These are phyloP conservation scores for Mystacornis crossleyi DNA, from an alignment of 2,113 vertebrate species.

Conservation along the genomic window DNA sequence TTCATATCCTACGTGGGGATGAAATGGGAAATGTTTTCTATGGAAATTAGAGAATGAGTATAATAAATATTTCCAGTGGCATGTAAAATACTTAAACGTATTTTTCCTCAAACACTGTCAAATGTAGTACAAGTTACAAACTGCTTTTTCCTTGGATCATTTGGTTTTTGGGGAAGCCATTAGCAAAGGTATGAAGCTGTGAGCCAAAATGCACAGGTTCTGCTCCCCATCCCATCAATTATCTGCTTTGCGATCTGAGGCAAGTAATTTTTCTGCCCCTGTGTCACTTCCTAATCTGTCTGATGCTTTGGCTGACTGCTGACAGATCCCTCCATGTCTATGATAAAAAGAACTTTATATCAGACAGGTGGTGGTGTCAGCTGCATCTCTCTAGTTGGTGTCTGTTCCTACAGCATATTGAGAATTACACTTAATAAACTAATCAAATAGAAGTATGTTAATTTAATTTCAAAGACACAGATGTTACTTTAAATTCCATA, in stretches of 20 bases:
- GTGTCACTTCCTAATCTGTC: not conserved
- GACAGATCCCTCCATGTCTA: not conserved
- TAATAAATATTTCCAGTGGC: not conserved
- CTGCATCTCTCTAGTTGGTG: not conserved
- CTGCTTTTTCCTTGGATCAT: not conserved
- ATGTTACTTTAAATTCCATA: slow-evolving; percentile 47
- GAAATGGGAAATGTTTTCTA: not conserved
- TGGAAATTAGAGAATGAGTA: not conserved
- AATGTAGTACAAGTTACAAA: not conserved
- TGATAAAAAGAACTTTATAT: not conserved
- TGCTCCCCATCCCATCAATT: not conserved
- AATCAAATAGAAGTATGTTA: slow-evolving; percentile 52
- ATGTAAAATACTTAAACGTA: not conserved
- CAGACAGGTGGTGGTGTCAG: slow-evolving; percentile 59
- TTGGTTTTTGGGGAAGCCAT: not conserved
- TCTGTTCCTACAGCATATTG: slow-evolving; percentile 49
- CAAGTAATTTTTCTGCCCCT: not conserved
- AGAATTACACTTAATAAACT: slow-evolving; percentile 58
- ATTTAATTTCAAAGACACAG: slow-evolving; percentile 53
- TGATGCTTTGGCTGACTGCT: slow-evolving; percentile 3
- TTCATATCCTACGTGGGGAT: not conserved
- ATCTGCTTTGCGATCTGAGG: not conserved
- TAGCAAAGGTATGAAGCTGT: not conserved
- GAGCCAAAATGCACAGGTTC: not conserved
- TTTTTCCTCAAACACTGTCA: not conserved